These are phyloP conservation scores for Drosophila pseudoananassae DNA, from an alignment of 1,140 invertebrate genomes.

Conservation along the genomic window DNA sequence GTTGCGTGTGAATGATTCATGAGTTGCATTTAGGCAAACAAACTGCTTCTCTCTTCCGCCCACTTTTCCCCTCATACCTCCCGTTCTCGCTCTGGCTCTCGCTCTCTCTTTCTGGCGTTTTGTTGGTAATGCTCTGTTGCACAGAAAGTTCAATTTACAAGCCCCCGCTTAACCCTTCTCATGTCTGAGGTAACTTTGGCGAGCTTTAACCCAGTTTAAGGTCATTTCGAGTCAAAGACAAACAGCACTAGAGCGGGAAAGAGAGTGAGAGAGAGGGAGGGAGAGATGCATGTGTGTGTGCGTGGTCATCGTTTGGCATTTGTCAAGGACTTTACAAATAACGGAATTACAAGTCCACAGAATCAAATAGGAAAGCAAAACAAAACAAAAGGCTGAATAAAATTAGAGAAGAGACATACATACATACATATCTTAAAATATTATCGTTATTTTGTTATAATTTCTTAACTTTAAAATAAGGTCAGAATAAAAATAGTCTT, in stretches of 20 bases:
- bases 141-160: conserved; percentile 74
- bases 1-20: conserved; percentile 59
- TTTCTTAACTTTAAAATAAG: conserved; percentile 56
- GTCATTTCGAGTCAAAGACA: conserved; percentile 80
- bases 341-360: conserved; percentile 20
- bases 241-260: conserved; percentile 38
- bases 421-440: too few relatives aligned
- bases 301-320: conserved; percentile 53
- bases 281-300: conserved; percentile 1
- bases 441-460: neutral
- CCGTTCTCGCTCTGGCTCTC: conserved; percentile 1
- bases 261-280: neutral
- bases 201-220: conserved; percentile 81
- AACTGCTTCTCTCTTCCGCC: conserved; percentile 30
- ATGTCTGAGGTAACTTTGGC: conserved; percentile 55
- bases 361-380: conserved; percentile 22
- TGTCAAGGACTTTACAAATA: conserved; percentile 61
- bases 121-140: conserved; percentile 60
- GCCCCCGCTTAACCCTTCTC: conserved; percentile 2
- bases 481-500: conserved; percentile 64
- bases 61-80: neutral
- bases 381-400: neutral
- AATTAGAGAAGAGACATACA: neutral
- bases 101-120: conserved; percentile 3
- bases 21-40: conserved; percentile 50